Evolutionary conservation across 2,797 vertebrate species (phyloP).

Genomic region (Naso thynnoides): DNA sequence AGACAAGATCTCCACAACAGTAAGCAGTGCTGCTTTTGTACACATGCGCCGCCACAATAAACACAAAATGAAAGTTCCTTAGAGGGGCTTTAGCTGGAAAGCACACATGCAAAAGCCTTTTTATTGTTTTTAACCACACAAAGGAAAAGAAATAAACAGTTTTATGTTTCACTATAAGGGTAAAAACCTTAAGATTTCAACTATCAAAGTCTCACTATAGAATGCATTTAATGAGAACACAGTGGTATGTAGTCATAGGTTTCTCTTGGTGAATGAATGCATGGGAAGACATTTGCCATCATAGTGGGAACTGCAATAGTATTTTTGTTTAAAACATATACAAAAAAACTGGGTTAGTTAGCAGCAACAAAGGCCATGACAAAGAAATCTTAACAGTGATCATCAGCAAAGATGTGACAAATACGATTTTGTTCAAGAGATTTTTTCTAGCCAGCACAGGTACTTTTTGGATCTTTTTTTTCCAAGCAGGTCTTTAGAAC

Average conservation of each 20-base stretch:
- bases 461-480: not conserved
- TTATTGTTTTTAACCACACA: no score
- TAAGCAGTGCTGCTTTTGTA: no score
- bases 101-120: no score
- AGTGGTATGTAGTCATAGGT: no score
- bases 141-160: not conserved
- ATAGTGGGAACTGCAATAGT: not conserved
- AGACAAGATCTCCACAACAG: no score
- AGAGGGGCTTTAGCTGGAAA: no score
- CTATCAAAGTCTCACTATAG: not conserved
- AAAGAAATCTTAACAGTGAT: not conserved
- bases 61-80: no score
- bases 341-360: not conserved
- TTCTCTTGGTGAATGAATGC: not conserved
- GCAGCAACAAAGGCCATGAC: not conserved
- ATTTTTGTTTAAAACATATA: not conserved
- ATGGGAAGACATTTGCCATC: not conserved
- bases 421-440: not conserved
- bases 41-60: no score
- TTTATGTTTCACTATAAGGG: no score
- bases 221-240: not conserved
- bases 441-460: not conserved
- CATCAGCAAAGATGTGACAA: not conserved
- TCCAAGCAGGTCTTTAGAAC: not conserved
- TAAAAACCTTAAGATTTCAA: no score